Base-by-base conservation (phyloP, 1,140 invertebrate genomes). In the Calephelis nemesis region DNA sequence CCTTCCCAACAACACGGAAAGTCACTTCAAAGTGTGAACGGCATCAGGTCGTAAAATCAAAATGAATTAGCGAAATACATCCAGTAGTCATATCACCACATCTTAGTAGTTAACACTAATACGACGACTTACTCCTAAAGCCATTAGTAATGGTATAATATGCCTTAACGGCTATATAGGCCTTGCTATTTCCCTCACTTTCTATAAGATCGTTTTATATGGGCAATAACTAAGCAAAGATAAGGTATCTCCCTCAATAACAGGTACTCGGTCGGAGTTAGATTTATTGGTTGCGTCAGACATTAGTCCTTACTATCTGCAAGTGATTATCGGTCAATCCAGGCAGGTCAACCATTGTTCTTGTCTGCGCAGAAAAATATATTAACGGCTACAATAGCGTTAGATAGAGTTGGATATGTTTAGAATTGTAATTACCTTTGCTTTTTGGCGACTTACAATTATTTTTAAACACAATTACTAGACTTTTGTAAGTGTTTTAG, bases 241-340 rank as follows among this genome's bases (percentile, higher is more conserved):
- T 83, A 83, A 79, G 78, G 72, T 83, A 82, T 82, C 81, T 80
- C 63, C 63, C 67, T 75, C 80, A 77, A 76, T 76, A 82, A 78
- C 78, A 82, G 74, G 80, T 75, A 74, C 72, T 75, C 74, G 71
- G 71, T 68, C 73, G 58, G 67, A 58, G 65, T 72, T 69, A 74
- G 77, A 83, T 83, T 83, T 83, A 83, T 81, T 74, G 75, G 63
- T 60, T 49, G 69, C 74, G 74, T 78, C 78, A 79, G 74, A 72
- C 77, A 76, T 81, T 75, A 83, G 76, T 82, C 81, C 75, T 76
- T 67, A 72, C 74, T 83, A 83, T 83, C 81, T 68, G 69, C 70
- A 66, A 74, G 74, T 75, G 77, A 82, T 79, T 78, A 83, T 83
- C 81, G 81, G 77, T 81, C 81, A 83, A 73, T 70, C 69, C 72